phyloP scores from a whole-genome alignment of 2,888 invertebrate species.

The Dastarcus helophoroides region DNA sequence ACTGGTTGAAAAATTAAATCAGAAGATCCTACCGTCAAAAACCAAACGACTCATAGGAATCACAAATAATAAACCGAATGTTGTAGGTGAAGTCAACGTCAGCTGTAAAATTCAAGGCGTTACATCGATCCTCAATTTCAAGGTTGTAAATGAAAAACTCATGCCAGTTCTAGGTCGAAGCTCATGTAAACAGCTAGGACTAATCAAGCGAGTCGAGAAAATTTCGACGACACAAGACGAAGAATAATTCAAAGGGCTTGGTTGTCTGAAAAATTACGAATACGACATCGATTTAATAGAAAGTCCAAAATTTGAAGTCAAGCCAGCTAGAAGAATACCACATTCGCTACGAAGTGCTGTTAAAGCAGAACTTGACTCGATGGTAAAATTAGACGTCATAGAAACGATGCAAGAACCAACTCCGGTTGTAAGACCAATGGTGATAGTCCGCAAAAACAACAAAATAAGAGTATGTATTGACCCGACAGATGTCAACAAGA shows the following conservation, averaged over 20 bases:
- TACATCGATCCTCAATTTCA: too few species aligned
- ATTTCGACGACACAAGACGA: too few species aligned
- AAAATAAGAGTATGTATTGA: background rate
- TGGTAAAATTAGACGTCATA: background rate
- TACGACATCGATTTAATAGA: background rate
- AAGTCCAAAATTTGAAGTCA: background rate
- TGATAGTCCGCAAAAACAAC: background rate
- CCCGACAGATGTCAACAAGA: background rate
- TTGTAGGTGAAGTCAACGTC: too few species aligned
- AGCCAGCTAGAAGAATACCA: background rate
- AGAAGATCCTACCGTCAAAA: too few species aligned
- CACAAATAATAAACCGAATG: too few species aligned
- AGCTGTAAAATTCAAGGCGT: too few species aligned
- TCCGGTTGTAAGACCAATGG: background rate
- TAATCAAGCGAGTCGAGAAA: too few species aligned
- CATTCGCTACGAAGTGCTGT: background rate
- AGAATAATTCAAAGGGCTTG: constrained; percentile 8
- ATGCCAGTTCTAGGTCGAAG: too few species aligned
- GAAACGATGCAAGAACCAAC: constrained; percentile 11
- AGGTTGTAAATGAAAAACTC: too few species aligned
- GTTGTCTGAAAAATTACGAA: background rate
- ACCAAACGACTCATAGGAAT: too few species aligned
- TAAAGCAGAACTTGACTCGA: background rate
- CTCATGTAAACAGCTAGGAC: too few species aligned
- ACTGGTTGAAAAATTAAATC: too few species aligned